These are phyloP conservation scores for Capra hircus DNA, from an alignment of 2,113 vertebrate species.

Conservation along the genomic window DNA sequence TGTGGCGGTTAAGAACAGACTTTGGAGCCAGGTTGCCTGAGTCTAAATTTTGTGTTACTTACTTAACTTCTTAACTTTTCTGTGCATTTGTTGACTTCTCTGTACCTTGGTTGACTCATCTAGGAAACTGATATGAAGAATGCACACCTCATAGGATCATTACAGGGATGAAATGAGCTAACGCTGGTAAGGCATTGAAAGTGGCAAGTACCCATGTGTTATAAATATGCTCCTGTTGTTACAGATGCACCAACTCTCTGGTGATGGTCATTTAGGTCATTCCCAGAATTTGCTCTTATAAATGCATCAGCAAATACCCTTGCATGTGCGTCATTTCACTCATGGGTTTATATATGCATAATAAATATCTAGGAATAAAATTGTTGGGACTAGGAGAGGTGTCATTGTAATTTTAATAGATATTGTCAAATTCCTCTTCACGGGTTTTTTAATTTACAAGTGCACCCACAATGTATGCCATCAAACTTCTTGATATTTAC, in stretches of 20 bases:
- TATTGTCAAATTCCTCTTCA: constrained; percentile 14
- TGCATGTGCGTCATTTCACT: not conserved
- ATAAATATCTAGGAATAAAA: not conserved
- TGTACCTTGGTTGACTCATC: not conserved
- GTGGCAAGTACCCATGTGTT: accelerated
- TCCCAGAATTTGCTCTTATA: not conserved
- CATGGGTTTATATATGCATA: not conserved
- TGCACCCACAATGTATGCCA: not conserved
- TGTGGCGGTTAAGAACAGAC: not conserved
- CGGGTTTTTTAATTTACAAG: constrained; percentile 12
- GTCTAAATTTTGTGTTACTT: not conserved
- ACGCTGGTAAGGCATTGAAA: not conserved
- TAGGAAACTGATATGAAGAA: not conserved
- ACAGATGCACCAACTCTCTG: accelerated
- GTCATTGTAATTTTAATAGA: constrained; percentile 19
- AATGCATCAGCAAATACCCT: not conserved
- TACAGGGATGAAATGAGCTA: not conserved
- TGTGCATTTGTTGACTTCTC: not conserved
- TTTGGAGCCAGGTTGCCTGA: not conserved
- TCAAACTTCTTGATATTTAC: constrained; percentile 18
- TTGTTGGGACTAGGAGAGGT: not conserved
- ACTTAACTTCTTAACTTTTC: not conserved
- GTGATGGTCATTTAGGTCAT: not conserved
- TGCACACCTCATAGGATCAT: not conserved
- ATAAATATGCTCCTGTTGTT: not conserved